phyloP scores from a whole-genome alignment of 2,888 invertebrate species.

The Andrena praecox region DNA sequence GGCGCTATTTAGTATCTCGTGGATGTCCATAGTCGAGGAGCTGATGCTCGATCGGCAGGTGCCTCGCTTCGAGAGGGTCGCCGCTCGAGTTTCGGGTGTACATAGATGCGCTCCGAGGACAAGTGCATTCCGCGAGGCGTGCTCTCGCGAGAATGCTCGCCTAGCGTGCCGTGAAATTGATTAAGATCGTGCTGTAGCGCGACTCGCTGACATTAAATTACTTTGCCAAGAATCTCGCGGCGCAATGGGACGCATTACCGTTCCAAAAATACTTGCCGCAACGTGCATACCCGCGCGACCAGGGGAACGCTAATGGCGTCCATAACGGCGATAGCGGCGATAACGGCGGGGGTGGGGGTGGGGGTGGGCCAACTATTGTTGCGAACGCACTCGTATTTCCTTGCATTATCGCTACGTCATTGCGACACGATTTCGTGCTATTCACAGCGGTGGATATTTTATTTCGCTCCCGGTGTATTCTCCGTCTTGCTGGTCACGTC shows the following conservation, averaged over 20 bases:
- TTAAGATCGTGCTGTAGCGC: conserved; percentile 45
- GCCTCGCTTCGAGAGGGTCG: conserved; percentile 11
- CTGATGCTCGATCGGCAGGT: background rate
- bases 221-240: conserved; percentile 53
- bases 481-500: conserved; percentile 57
- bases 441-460: conserved; percentile 27
- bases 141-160: conserved; percentile 36
- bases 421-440: conserved; percentile 23
- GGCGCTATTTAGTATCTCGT: too few species aligned
- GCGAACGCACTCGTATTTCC: conserved; percentile 36
- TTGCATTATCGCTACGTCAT: conserved; percentile 41
- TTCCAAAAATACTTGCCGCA: conserved; percentile 36
- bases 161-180: conserved; percentile 46
- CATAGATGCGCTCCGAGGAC: background rate
- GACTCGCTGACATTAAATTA: conserved; percentile 48
- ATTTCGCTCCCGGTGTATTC: conserved; percentile 27
- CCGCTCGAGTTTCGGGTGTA: background rate
- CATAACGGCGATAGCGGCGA: conserved; percentile 28
- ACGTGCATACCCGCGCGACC: conserved; percentile 14
- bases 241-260: conserved; percentile 45
- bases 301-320: conserved; percentile 44
- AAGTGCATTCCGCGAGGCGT: conserved; percentile 5
- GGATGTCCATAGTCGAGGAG: too few species aligned
- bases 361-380: conserved; percentile 33
- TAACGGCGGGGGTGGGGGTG: background rate